A percentile compares a stretch with the other conserved stretches of the same genome.
These are phyloP conservation scores for Argopecten irradians DNA, from an alignment of 1,140 invertebrate genomes.

Conservation along the genomic window DNA sequence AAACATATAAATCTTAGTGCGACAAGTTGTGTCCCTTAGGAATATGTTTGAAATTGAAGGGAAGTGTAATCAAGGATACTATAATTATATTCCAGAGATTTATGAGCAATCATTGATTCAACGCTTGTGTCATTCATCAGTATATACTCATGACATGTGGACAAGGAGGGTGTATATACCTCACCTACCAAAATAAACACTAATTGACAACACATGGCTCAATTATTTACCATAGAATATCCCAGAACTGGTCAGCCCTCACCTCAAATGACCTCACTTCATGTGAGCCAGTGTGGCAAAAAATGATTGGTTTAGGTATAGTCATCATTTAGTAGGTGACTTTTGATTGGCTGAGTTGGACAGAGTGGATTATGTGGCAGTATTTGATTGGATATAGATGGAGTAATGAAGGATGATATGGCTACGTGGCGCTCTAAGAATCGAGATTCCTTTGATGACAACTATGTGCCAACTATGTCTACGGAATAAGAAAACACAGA, in stretches of 20 bases:
- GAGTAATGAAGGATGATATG: neutral
- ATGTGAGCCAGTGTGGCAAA: neutral
- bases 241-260: neutral
- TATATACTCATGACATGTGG: neutral
- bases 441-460: neutral
- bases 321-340: neutral
- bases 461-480: neutral
- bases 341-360: neutral
- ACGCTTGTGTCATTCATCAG: neutral
- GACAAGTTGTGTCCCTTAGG: neutral
- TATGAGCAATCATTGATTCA: neutral
- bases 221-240: neutral
- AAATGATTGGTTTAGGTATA: neutral
- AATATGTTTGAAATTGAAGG: neutral
- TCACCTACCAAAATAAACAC: neutral
- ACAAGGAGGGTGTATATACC: neutral
- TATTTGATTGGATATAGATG: constrained; percentile 23
- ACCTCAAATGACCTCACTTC: constrained; percentile 20
- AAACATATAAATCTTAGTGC: no score
- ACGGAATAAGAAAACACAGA: neutral
- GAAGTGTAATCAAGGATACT: neutral
- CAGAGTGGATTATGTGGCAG: neutral
- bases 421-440: neutral
- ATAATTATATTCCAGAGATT: neutral
- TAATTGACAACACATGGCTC: neutral